Percentiles rank a stretch among this genome's conserved stretches.
phyloP scores from a whole-genome alignment of 2,797 vertebrate species.

The Myripristis jacobus region DNA sequence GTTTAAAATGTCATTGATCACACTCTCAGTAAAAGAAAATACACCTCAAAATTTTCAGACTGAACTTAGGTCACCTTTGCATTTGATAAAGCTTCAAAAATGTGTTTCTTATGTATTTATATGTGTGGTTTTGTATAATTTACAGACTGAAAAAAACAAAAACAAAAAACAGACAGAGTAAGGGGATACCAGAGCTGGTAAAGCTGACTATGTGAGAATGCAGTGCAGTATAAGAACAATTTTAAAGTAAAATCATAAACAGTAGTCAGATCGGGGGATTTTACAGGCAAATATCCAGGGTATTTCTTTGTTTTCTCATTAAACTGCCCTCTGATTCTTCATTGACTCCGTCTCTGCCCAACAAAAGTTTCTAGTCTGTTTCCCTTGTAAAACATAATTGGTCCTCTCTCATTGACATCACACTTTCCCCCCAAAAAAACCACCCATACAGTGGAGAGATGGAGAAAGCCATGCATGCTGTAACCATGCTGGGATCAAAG shows the following conservation, averaged over 20 bases:
- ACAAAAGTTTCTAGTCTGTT: slow-evolving; percentile 68
- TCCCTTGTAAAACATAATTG: slow-evolving; percentile 77
- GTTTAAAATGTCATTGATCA: slow-evolving; percentile 43
- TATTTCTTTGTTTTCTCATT: slow-evolving; percentile 61
- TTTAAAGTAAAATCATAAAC: slow-evolving; percentile 43
- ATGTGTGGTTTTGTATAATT: neutral
- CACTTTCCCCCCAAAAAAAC: slow-evolving; percentile 70
- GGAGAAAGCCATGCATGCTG: slow-evolving; percentile 57
- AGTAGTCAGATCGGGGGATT: slow-evolving; percentile 58
- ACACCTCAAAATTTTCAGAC: slow-evolving; percentile 49
- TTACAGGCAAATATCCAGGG: slow-evolving; percentile 57
- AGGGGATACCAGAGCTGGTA: too few species aligned
- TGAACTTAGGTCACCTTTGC: slow-evolving; percentile 2
- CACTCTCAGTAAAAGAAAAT: slow-evolving; percentile 58
- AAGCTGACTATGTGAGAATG: neutral
- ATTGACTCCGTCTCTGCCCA: slow-evolving; percentile 60
- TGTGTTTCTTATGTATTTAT: neutral
- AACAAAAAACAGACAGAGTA: neutral
- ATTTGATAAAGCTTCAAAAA: neutral
- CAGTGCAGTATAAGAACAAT: neutral
- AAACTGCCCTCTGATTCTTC: slow-evolving; percentile 46
- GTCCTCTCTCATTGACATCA: slow-evolving; percentile 77
- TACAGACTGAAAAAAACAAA: neutral
- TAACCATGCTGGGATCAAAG: slow-evolving; percentile 64
- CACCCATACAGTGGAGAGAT: slow-evolving; percentile 62